These are phyloP conservation scores for Falcunculus frontatus DNA, from an alignment of 2,113 vertebrate genomes.

Conservation along the genomic window DNA sequence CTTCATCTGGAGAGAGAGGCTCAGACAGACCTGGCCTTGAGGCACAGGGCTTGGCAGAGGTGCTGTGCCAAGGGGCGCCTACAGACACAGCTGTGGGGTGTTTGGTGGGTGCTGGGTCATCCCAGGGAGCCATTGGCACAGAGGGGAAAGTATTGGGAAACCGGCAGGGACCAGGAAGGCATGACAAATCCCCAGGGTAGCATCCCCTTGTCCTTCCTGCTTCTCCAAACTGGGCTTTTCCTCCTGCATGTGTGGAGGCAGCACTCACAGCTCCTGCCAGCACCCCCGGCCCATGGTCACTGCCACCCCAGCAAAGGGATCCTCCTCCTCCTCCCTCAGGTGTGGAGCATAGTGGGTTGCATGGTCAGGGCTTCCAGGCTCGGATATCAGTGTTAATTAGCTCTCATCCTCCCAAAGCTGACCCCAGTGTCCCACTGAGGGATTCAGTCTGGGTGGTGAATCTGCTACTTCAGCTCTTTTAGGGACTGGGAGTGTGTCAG, in stretches of 20 bases:
- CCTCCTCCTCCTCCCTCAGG: neutral
- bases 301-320: neutral
- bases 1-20: rapidly evolving
- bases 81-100: rapidly evolving
- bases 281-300: rapidly evolving
- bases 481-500: neutral
- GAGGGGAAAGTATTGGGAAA: neutral
- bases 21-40: rapidly evolving
- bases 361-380: neutral
- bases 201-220: neutral
- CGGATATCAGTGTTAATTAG: rapidly evolving
- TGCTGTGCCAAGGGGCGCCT: neutral
- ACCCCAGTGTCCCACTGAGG: neutral
- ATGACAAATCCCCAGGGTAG: neutral
- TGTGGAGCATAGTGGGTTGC: rapidly evolving
- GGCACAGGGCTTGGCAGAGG: neutral
- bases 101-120: neutral
- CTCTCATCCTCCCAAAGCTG: neutral
- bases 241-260: rapidly evolving
- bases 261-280: rapidly evolving
- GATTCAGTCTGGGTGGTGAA: neutral
- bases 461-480: neutral
- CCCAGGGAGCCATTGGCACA: rapidly evolving
- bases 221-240: neutral
- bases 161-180: neutral